phyloP scores from a whole-genome alignment of 2,888 invertebrate genomes.

The Sphaeridia pumilis region DNA sequence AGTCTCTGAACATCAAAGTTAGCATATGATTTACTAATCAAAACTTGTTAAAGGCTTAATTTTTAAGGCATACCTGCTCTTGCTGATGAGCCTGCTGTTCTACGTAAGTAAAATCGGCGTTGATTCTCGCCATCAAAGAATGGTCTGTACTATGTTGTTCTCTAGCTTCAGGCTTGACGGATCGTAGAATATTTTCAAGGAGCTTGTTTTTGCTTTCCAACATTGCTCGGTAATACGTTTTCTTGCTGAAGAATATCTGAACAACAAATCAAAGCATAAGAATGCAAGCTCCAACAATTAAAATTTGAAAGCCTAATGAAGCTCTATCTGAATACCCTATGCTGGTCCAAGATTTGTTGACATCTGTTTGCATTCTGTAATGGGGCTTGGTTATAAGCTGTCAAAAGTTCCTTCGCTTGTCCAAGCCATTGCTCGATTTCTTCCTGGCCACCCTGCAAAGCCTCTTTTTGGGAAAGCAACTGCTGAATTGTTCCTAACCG shows the following conservation, averaged over 20 bases:
- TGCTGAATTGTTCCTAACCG: constrained; percentile 73
- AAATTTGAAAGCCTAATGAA: background rate
- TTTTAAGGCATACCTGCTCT: constrained; percentile 48
- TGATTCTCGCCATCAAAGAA: constrained; percentile 62
- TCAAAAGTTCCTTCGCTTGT: constrained; percentile 63
- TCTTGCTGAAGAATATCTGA: constrained; percentile 66
- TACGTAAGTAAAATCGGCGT: constrained; percentile 69
- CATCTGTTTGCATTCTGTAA: constrained; percentile 51
- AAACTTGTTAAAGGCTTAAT: background rate
- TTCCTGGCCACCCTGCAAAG: constrained; percentile 70
- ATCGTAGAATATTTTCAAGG: constrained; percentile 69
- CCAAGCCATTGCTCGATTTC: constrained; percentile 80
- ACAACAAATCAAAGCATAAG: constrained; percentile 16
- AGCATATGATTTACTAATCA: no score
- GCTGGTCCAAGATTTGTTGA: constrained; percentile 62
- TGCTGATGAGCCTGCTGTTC: constrained; percentile 61
- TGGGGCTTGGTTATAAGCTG: constrained; percentile 48
- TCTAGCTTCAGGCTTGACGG: constrained; percentile 61
- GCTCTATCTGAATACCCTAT: constrained; percentile 48
- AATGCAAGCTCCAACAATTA: background rate
- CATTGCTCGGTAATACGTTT: constrained; percentile 84
- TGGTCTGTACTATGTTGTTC: constrained; percentile 56
- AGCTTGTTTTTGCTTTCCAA: constrained; percentile 90
- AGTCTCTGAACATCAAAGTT: constrained; percentile 53
- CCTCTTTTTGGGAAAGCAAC: constrained; percentile 74